Conservation (phyloP, 2,797 vertebrate genomes). For the Danio albolineatus region DNA sequence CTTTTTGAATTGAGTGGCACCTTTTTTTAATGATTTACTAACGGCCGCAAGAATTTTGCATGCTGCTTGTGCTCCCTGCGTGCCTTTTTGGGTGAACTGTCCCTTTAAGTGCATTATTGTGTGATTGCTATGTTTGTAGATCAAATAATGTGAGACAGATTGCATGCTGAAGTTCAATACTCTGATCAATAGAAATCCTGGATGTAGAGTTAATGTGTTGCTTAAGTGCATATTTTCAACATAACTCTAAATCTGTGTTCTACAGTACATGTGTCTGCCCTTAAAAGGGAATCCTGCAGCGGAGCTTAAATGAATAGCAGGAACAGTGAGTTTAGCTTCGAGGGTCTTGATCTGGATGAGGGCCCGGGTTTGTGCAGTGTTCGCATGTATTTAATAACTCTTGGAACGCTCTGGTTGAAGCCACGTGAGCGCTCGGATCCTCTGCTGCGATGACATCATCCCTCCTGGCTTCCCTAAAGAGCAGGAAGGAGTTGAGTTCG, state of each 20-base stretch:
- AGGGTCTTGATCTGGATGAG: constrained; percentile 29
- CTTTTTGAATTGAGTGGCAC: too few relatives aligned
- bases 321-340: constrained; percentile 16
- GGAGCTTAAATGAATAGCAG: constrained; percentile 24
- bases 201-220: background rate
- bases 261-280: constrained; percentile 61
- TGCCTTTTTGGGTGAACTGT: background rate
- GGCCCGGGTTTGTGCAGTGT: constrained; percentile 42
- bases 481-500: constrained; percentile 61
- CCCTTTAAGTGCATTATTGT: background rate
- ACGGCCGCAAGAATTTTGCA: too few relatives aligned
- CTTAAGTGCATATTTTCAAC: constrained; percentile 8
- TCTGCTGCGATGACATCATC: constrained; percentile 70
- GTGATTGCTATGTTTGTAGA: background rate
- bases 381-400: constrained; percentile 44
- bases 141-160: background rate
- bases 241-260: constrained; percentile 24
- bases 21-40: too few relatives aligned
- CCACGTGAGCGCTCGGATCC: constrained; percentile 20
- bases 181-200: background rate
- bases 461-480: constrained; percentile 58
- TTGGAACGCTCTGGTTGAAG: constrained; percentile 6
- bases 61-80: too few relatives aligned
- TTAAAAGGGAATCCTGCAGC: constrained; percentile 67
- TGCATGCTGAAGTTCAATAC: background rate